Evolutionary conservation across 2,113 vertebrate genomes (phyloP).

Genomic region (Eubucco bourcierii): DNA sequence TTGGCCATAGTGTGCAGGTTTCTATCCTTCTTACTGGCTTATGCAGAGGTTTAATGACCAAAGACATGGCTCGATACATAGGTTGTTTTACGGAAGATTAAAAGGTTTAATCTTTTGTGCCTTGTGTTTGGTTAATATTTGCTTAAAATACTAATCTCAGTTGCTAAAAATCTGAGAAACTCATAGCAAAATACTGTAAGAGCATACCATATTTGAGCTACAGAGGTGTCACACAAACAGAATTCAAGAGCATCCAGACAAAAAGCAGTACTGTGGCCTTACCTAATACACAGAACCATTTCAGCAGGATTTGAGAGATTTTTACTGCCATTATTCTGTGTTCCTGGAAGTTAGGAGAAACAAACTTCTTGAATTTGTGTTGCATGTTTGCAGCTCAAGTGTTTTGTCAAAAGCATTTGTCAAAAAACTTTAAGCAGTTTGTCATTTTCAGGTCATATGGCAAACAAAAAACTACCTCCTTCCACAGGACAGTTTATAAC

Average conservation of each 20-base stretch:
- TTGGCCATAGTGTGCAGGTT: neutral
- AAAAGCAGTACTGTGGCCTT: neutral
- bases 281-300: neutral
- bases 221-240: neutral
- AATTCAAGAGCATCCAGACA: neutral
- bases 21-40: neutral
- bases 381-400: neutral
- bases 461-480: neutral
- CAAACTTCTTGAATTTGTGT: neutral
- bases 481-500: neutral
- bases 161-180: neutral
- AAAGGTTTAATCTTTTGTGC: neutral
- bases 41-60: neutral
- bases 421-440: neutral
- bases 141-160: neutral
- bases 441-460: neutral
- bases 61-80: neutral
- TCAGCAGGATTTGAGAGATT: neutral
- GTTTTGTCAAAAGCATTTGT: conserved; percentile 11
- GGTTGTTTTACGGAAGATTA: neutral
- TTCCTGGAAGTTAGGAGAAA: neutral
- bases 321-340: neutral
- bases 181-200: neutral
- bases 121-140: neutral
- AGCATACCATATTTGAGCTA: neutral